A percentile compares a stretch with the other conserved stretches of the same genome.
Evolutionary conservation across 2,113 vertebrate genomes (phyloP).

Genomic region (Ophthalmotilapia sp.): DNA sequence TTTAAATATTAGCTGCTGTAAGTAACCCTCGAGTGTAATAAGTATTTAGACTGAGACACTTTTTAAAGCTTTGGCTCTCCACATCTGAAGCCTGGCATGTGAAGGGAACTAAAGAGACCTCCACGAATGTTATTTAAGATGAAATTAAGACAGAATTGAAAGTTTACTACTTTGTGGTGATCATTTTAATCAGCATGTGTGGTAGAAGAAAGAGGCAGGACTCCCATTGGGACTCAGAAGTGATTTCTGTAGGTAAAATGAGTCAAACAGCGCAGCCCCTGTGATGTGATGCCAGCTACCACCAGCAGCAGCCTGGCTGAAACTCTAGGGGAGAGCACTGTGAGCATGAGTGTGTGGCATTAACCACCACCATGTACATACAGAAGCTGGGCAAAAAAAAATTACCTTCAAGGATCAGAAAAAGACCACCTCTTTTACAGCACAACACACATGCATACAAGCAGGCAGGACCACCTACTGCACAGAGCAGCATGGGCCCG

Average conservation of each 20-base stretch:
- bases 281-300: slow-evolving; percentile 49
- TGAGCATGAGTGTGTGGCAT: slow-evolving; percentile 8
- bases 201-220: not conserved
- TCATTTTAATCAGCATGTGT: not conserved
- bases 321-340: slow-evolving; percentile 28
- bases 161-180: not conserved
- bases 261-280: slow-evolving; percentile 1
- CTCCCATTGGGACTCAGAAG: not conserved
- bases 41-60: not conserved
- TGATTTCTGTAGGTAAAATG: not conserved
- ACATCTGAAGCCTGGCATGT: not conserved
- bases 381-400: not conserved
- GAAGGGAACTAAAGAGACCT: not conserved
- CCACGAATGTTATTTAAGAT: not conserved
- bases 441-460: slow-evolving; percentile 12
- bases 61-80: not conserved
- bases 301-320: slow-evolving; percentile 20
- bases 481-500: slow-evolving; percentile 17
- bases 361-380: slow-evolving; percentile 6
- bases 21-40: not conserved
- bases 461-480: slow-evolving; percentile 40
- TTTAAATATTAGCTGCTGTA: not conserved
- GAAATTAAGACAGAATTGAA: not conserved
- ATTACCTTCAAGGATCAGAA: slow-evolving; percentile 34
- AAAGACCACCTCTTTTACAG: slow-evolving; percentile 43